Percentiles rank a stretch among this genome's conserved stretches.
Evolutionary conservation across 2,888 invertebrate genomes (phyloP).

Genomic region (Galerucella pusilla): DNA sequence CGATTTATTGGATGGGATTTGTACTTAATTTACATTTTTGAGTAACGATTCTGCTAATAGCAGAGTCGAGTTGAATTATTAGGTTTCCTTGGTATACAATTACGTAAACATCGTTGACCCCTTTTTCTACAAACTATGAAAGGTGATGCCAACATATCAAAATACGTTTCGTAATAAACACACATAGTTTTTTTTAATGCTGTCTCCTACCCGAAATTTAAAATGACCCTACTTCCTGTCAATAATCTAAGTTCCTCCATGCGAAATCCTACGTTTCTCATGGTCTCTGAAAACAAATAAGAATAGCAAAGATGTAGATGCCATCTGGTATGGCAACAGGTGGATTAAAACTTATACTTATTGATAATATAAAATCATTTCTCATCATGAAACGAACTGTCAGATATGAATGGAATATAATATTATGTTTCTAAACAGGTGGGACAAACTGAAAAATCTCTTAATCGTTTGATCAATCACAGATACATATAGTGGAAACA

Average conservation of each 20-base stretch:
- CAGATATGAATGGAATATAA: conserved; percentile 22
- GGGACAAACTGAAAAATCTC: not conserved
- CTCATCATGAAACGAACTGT: conserved; percentile 21
- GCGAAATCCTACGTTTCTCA: conserved; percentile 26
- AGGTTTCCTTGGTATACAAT: not conserved
- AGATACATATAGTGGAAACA: not conserved
- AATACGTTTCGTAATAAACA: not conserved
- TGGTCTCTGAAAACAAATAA: conserved; percentile 24
- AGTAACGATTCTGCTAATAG: not conserved
- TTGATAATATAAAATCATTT: conserved; percentile 32
- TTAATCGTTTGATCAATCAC: not conserved
- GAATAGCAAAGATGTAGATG: conserved; percentile 29
- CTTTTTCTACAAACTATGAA: not conserved
- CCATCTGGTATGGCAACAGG: conserved; percentile 32
- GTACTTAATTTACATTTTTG: not conserved
- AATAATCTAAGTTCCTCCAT: conserved; percentile 22
- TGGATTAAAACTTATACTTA: conserved; percentile 24
- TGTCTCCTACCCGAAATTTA: conserved; percentile 11
- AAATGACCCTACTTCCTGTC: conserved; percentile 23
- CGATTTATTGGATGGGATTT: not conserved
- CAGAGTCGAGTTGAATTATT: no score
- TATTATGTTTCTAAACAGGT: not conserved
- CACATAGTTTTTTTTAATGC: not conserved
- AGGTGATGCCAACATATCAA: not conserved
- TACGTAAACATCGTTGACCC: not conserved